Evolutionary conservation across 2,888 invertebrate genomes (phyloP), one percentile per base, ranked within the genome.

Genomic region (Anorthoa munda): DNA sequence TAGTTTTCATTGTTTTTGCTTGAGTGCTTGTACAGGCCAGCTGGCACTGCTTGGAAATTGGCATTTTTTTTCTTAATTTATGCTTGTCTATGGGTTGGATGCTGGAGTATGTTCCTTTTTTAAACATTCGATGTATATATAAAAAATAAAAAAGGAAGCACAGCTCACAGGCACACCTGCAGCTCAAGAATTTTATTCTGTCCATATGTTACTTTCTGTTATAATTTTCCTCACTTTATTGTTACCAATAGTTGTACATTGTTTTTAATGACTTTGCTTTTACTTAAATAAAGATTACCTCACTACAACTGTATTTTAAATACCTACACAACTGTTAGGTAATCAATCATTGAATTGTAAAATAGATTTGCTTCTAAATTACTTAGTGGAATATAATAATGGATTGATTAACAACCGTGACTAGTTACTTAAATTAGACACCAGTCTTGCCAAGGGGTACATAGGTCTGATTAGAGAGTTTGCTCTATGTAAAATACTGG

Each of bases 1-100:
- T 94, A 95, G 82, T 85, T 86, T 87, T 75, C 83, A 79, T 87
- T 86, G 71, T 86, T 87, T 81, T 72, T 82, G 85, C 83, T 84
- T 89, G 69, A 81, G 81, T 83, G 86, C 84, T 84, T 89, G 75
- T 75, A 70, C 81, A 84, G 75, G 75, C 78, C 53, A 9, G 63
- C 17, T 72, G 70, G 75, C 71, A 79, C 74, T 61, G 82, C 83
- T 78, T 85, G 60, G 61, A 76, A 75, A 76, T 81, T 71, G 50
- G 74, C 61, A 51, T 72, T 66, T 31, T 56, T 56, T 23, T 63
- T 79, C 75, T 46, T 56, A 56, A 39, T 45, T 55, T 56, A 48
- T 67, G 81, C 70, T 81, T 81, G 67, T 84, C 46, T 83, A 51
- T 81, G 69, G 23, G 61, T 83, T n/a, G 48, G 50, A 68, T 48